Base-by-base conservation (phyloP, 2,888 invertebrate species). In the Drosophila atripex region DNA sequence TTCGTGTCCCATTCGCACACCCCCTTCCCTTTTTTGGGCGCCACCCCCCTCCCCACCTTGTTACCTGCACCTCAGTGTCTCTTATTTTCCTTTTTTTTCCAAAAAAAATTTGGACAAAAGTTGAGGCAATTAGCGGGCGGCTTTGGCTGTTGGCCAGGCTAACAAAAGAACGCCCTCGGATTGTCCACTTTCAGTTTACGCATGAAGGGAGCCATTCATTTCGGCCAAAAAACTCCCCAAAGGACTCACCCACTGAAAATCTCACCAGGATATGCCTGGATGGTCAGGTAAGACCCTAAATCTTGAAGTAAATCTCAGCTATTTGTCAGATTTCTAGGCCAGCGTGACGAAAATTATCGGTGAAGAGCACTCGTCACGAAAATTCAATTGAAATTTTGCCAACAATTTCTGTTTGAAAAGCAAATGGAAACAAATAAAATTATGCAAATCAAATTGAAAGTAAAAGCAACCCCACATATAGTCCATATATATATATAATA, bases 371-470 rank as follows among this genome's bases (percentile, higher is more conserved):
- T 82, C 77, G 80, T 82, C 77, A n/a, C 35, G n/a, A 83, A 83
- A 82, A 82, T 82, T 82, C 80, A 82, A 82, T 82, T 86, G 72
- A 58, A 58, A 75, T 84, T 72, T 80, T 75, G 39, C 74, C 69
- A 71, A 56, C 23, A 7, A 71, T 73, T 69, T 77, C 73, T 68
- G 76, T 71, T 63, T 69, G 60, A 56, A 73, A 65, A 46, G 72
- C 70, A 76, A 83, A 82, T 76, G 70, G 74, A 77, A 79, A 85
- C 79, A 83, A 82, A 79, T 77, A 71, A 82, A 76, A 72, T 83
- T 86, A 83, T 83, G 82, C 65, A 84, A 83, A 83, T 86, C 64
- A 49, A 52, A 66, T 53, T 32, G 47, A 50, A 55, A 69, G 49
- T 51, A 52, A 70, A 63, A 66, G 35, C 76, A 73, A 61, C 47